Base-by-base conservation (phyloP, 1,140 invertebrate species). In the Pseudomyrmex concolor region DNA sequence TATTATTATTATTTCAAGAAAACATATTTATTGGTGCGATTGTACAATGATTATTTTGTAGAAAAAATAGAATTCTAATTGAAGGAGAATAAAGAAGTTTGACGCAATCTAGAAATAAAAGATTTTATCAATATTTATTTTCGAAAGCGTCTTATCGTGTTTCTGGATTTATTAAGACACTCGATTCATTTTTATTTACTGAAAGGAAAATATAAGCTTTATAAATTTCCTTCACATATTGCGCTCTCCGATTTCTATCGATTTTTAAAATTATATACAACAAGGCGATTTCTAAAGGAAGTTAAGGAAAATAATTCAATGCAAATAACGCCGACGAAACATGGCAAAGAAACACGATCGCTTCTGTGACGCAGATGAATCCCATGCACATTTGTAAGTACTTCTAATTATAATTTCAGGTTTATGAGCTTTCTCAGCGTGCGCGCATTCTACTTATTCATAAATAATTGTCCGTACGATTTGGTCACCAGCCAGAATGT, bases 331-430 rank as follows among this genome's bases (percentile, higher is more conserved):
- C 43, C 22, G 15, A 15, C 25, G 12, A 59, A 48, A 71, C 34
- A n/a, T 43, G 48, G 48, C 43, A 13, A 67, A 34, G 34, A 34
- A 34, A 34, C 34, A 34, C 34, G 34, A 34, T 34, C 34, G 34
- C 50, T 78, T 57, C 5, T 54, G 22, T 57, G 66, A 66, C 13
- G 15, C 9, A n/a, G 10, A n/a, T 43, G 3, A 51, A 54, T 1
- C 22, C 34, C 34, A 34, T 34, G 17, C 19, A 17, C 48, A 12
- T 13, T 67, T n/a, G 17, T 80, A 80, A 70, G 22, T 13, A 15
- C 15, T 70, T 50, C 43, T 70, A 80, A 80, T 60, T 80, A 60
- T 78, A 78, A 66, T 48, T 2, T 55, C 17, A 1, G 19, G n/a
- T 22, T 59, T 54, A 76, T 1, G 51, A 68, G 63, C 34, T 25